Base-by-base conservation (phyloP, 1,140 invertebrate genomes). In the Magallana angulata region DNA sequence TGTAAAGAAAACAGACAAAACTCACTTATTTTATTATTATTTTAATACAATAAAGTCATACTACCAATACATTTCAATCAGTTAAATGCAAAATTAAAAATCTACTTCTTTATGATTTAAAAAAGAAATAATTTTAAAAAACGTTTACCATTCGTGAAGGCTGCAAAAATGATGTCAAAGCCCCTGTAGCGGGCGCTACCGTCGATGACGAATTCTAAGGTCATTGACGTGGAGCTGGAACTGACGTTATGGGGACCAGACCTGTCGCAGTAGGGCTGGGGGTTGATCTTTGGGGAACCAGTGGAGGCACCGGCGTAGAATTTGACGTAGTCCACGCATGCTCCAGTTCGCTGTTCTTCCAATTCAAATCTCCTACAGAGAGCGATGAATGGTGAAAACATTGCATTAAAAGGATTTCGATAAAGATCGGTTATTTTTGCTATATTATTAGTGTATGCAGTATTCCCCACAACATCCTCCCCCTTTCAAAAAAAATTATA, bases 261-360 rank as follows among this genome's bases (percentile, higher is more conserved):
- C 11, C 12, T 64, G 12, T 89, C 90, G 87, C 91, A 92, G n/a
- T 89, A 64, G 12, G 85, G 88, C 14, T 89, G 83, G 2, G 86
- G 16, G 64, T 91, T 91, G 3, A 91, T 81, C n/a, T 57, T 83
- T 18, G 57, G 18, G 16, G 68, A 48, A 7, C 57, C 60, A 4
- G 80, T 71, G n/a, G 87, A 85, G 48, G 16, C 85, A 18, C 91
- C 91, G 30, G 90, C 89, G 57, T 91, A 89, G 56, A 91, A 87
- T 30, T 92, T 89, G 11, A 91, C 62, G 82, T 91, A 91, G 82
- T 92, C 91, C 1, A 82, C 18, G 76, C 91, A 92, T n/a, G 84
- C 14, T 0, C 90, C 87, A 6, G 56, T 24, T 60, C 76, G 57
- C 30, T 82, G 56, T 14, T 71, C 58, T 80, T 88, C 88, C 3